Evolutionary conservation across 1,140 invertebrate genomes (phyloP).

Genomic region (Ostrea edulis): DNA sequence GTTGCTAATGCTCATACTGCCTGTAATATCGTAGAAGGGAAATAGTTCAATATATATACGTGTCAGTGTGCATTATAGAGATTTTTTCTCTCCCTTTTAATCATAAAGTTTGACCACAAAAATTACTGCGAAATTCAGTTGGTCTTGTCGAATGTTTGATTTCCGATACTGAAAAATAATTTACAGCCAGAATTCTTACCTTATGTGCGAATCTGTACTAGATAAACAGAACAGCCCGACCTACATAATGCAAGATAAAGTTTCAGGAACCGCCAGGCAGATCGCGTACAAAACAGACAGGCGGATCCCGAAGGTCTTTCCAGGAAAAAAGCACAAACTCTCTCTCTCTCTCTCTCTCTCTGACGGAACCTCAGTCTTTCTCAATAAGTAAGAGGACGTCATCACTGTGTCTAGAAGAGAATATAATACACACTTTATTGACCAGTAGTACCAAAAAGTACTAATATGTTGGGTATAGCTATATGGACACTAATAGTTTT

Average conservation of each 20-base stretch:
- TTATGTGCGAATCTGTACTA: background rate
- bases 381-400: too few species aligned
- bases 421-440: too few species aligned
- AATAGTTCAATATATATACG: too few species aligned
- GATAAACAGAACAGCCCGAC: background rate
- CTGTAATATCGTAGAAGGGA: background rate
- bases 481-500: too few species aligned
- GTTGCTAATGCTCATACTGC: constrained; percentile 82
- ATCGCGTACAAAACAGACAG: background rate
- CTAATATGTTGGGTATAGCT: too few species aligned
- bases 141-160: background rate
- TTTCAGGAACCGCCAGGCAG: too few species aligned
- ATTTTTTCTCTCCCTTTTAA: too few species aligned
- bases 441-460: too few species aligned
- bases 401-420: too few species aligned
- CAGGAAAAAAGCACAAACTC: background rate
- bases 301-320: background rate
- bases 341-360: too few species aligned
- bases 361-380: too few species aligned
- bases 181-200: background rate
- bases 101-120: background rate
- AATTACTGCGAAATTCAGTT: background rate
- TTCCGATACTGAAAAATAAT: background rate
- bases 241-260: background rate
- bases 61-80: too few species aligned